Conservation (phyloP, 2,797 vertebrate species). For the Cyprinodon diabolis region DNA sequence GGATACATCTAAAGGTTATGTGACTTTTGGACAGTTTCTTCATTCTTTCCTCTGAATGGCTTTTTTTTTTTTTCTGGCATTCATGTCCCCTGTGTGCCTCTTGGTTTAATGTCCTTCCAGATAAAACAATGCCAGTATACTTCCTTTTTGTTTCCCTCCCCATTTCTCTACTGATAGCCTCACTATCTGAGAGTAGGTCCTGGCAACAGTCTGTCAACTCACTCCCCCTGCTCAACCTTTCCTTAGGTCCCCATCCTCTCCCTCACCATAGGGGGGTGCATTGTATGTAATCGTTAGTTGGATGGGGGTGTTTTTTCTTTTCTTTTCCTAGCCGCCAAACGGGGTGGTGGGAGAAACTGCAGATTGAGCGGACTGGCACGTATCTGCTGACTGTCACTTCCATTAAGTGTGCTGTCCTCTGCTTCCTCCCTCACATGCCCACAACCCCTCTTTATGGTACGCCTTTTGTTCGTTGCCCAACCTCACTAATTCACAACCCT, state of each 20-base stretch:
- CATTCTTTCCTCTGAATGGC: constrained; percentile 43
- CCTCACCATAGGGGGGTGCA: constrained; percentile 46
- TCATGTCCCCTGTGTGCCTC: constrained; percentile 63
- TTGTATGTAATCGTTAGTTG: constrained; percentile 70
- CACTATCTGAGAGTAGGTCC: constrained; percentile 71
- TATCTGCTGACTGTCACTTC: constrained; percentile 78
- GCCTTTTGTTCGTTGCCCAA: constrained; percentile 60
- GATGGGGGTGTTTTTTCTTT: constrained; percentile 16
- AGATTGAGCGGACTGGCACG: constrained; percentile 35
- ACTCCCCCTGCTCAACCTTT: constrained; percentile 13
- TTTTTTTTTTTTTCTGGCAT: constrained; percentile 45
- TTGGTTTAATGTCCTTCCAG: constrained; percentile 65
- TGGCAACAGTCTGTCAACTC: constrained; percentile 60
- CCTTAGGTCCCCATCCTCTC: constrained; percentile 33
- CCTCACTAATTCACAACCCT: constrained; percentile 47
- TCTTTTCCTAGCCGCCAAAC: constrained; percentile 44
- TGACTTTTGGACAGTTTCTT: constrained; percentile 60
- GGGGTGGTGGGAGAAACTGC: constrained; percentile 39
- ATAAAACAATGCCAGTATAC: constrained; percentile 75
- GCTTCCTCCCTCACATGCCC: constrained; percentile 42
- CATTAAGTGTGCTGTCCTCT: constrained; percentile 69
- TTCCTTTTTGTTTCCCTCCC: constrained; percentile 68
- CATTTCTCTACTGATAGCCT: constrained; percentile 69
- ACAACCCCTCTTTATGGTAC: constrained; percentile 36
- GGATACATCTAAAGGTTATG: constrained; percentile 52